These are phyloP conservation scores for Fragum whitleyi DNA, from an alignment of 2,888 invertebrate species.

Conservation along the genomic window DNA sequence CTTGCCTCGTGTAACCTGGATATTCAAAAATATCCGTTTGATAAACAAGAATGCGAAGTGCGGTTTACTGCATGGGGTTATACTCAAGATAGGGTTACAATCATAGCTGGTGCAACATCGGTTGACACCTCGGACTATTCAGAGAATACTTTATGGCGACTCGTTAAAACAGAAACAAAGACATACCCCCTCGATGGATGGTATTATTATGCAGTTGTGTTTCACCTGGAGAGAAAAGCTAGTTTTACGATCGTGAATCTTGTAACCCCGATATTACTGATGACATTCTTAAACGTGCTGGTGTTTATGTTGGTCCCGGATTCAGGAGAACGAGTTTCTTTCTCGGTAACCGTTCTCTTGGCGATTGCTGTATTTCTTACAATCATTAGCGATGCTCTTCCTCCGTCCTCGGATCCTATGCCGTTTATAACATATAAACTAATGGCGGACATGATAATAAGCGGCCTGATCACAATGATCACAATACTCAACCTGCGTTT, in stretches of 20 bases:
- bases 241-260: conserved; percentile 63
- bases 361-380: conserved; percentile 66
- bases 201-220: background rate
- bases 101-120: background rate
- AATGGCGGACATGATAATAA: conserved; percentile 60
- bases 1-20: conserved; percentile 55
- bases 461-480: conserved; percentile 57
- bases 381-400: conserved; percentile 63
- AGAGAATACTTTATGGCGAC: conserved; percentile 26
- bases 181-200: background rate
- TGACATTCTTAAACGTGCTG: conserved; percentile 61
- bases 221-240: conserved; percentile 51
- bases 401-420: conserved; percentile 60
- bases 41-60: conserved; percentile 52
- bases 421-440: conserved; percentile 64
- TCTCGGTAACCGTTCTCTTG: conserved; percentile 64
- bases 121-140: conserved; percentile 10
- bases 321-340: conserved; percentile 68
- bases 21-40: conserved; percentile 56
- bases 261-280: conserved; percentile 61
- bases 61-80: conserved; percentile 54
- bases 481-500: conserved; percentile 58
- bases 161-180: conserved; percentile 7
- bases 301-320: conserved; percentile 64
- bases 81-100: conserved; percentile 35